A percentile compares a stretch with the other conserved stretches of the same genome.
Evolutionary conservation across 2,797 vertebrate genomes (phyloP).

Genomic region (Cygnus olor): DNA sequence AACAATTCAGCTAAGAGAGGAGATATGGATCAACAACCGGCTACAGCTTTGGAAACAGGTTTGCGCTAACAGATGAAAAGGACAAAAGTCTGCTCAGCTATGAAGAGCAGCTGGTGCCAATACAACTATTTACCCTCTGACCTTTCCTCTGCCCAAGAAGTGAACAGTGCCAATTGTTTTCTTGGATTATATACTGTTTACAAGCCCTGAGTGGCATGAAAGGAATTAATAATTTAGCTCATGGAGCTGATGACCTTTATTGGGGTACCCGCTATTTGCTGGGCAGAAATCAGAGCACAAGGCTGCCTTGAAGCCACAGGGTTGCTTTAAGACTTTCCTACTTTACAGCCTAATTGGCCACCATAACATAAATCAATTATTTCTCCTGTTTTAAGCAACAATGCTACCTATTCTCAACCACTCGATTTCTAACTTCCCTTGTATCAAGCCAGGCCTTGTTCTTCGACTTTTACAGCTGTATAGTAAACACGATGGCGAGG

Average conservation of each 20-base stretch:
- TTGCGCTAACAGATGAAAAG: constrained; percentile 44
- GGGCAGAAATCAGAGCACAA: constrained; percentile 77
- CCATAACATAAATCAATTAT: constrained; percentile 89
- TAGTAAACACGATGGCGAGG: constrained; percentile 67
- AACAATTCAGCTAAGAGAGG: neutral
- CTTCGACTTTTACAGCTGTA: constrained; percentile 83
- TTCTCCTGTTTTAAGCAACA: constrained; percentile 87
- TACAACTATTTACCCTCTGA: constrained; percentile 86
- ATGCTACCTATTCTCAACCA: constrained; percentile 83
- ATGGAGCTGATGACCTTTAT: constrained; percentile 75
- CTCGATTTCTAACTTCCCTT: constrained; percentile 79
- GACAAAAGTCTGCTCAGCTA: constrained; percentile 63
- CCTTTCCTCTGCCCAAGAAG: constrained; percentile 82
- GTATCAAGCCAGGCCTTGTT: constrained; percentile 81
- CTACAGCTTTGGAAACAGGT: constrained; percentile 19
- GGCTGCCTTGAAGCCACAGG: constrained; percentile 74
- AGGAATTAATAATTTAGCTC: constrained; percentile 83
- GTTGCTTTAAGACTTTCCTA: constrained; percentile 79
- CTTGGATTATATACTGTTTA: constrained; percentile 84
- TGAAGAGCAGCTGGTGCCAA: constrained; percentile 86
- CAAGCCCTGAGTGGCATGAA: constrained; percentile 81
- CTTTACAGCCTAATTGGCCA: constrained; percentile 91
- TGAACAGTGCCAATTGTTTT: constrained; percentile 87
- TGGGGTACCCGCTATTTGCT: constrained; percentile 80
- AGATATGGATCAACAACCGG: neutral